phyloP scores from a whole-genome alignment of 2,797 vertebrate genomes.

The Hafferia zeledoni region DNA sequence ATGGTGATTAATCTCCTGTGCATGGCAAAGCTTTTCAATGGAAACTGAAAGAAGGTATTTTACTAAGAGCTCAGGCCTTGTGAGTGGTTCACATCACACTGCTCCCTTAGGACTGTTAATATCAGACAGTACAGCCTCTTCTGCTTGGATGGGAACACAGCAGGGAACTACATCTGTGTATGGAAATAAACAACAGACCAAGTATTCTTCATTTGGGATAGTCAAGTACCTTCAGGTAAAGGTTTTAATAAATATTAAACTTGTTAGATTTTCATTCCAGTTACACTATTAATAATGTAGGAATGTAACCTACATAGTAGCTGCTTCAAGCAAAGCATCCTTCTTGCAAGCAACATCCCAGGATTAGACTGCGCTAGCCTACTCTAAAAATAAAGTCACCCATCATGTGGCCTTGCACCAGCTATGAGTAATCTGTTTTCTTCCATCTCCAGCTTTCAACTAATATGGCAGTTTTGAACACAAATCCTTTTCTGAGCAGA shows the following conservation, averaged over 20 bases:
- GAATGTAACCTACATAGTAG: neutral
- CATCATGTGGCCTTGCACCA: constrained; percentile 21
- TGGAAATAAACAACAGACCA: neutral
- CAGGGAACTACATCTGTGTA: neutral
- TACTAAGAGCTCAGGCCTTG: neutral
- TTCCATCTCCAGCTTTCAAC: constrained; percentile 14
- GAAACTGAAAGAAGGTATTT: neutral
- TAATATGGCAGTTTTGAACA: constrained; percentile 13
- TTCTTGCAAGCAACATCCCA: neutral
- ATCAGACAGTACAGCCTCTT: neutral
- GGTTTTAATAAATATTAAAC: neutral
- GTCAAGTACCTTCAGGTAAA: neutral
- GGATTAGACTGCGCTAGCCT: neutral
- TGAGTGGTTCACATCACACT: neutral
- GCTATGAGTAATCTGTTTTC: constrained; percentile 33
- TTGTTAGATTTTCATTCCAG: neutral
- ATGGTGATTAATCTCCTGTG: neutral
- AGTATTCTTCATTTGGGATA: neutral
- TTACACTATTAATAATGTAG: neutral
- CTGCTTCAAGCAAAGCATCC: neutral
- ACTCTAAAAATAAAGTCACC: constrained; percentile 46
- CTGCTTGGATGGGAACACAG: neutral
- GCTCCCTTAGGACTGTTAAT: neutral
- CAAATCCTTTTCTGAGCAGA: neutral
- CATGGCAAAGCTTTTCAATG: neutral